Evolutionary conservation across 1,140 invertebrate genomes (phyloP).

Genomic region (Neotoxoptera formosana): DNA sequence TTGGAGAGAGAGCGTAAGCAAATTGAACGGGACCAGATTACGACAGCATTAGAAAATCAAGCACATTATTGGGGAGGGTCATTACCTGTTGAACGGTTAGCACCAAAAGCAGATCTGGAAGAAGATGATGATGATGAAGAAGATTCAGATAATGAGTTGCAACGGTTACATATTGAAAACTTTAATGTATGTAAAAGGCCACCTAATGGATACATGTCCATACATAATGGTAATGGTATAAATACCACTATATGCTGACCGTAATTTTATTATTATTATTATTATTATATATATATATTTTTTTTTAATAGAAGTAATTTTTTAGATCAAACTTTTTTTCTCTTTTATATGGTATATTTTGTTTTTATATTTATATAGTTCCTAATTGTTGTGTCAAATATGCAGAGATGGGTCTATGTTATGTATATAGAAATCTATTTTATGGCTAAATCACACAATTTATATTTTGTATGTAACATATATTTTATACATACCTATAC

Average conservation of each 20-base stretch:
- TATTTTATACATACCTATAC: constrained; percentile 1
- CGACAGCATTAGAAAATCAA: constrained; percentile 48
- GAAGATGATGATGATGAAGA: constrained; percentile 56
- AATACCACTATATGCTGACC: constrained; percentile 56
- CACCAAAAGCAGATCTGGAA: constrained; percentile 55
- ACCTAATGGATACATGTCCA: constrained; percentile 55
- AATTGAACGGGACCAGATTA: constrained; percentile 45
- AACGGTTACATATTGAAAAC: constrained; percentile 42
- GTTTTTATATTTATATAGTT: constrained; percentile 58
- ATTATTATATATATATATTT: constrained; percentile 39
- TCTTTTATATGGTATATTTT: constrained; percentile 55
- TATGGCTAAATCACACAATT: constrained; percentile 1
- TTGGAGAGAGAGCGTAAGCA: constrained; percentile 50
- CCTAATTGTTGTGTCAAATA: constrained; percentile 57
- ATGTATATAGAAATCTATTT: constrained; percentile 35
- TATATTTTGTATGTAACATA: constrained; percentile 26
- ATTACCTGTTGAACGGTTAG: constrained; percentile 36
- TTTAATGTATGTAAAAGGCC: constrained; percentile 41
- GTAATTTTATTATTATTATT: constrained; percentile 51
- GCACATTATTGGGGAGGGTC: constrained; percentile 26
- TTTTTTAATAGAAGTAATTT: constrained; percentile 56
- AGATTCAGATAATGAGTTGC: constrained; percentile 52
- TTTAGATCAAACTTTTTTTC: constrained; percentile 57
- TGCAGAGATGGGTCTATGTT: constrained; percentile 54
- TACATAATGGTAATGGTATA: constrained; percentile 57